Percentiles rank a stretch among this genome's conserved stretches.
Evolutionary conservation across 1,140 invertebrate genomes (phyloP).

Genomic region (Pemphigus obesinymphae): DNA sequence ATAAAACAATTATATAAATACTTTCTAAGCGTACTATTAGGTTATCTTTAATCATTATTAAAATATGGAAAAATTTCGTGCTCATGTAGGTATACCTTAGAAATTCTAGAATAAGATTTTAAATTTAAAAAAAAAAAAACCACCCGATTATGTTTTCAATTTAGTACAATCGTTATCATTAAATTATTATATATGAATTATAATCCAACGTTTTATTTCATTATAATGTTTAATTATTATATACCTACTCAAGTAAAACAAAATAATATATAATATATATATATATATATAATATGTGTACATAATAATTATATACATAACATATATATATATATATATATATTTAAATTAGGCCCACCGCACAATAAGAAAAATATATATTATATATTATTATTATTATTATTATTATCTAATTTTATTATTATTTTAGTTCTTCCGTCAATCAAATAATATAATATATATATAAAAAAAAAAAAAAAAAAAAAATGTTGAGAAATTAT

Average conservation of each 20-base stretch:
- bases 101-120: slow-evolving; percentile 36
- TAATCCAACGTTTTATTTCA: slow-evolving; percentile 30
- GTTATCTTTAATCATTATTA: slow-evolving; percentile 34
- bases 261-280: not conserved
- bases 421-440: slow-evolving; percentile 39
- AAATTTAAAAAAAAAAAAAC: slow-evolving; percentile 35
- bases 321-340: not conserved
- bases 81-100: slow-evolving; percentile 38
- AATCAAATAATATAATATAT: too few species aligned
- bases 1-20: slow-evolving; percentile 10
- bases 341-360: slow-evolving; percentile 28
- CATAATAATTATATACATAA: not conserved
- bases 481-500: slow-evolving; percentile 41
- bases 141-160: slow-evolving; percentile 40
- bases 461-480: too few species aligned
- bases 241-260: slow-evolving; percentile 14
- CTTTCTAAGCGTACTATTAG: slow-evolving; percentile 34
- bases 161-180: slow-evolving; percentile 42
- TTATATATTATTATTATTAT: slow-evolving; percentile 10
- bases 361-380: slow-evolving; percentile 17
- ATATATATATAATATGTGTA: not conserved
- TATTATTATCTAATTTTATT: slow-evolving; percentile 31
- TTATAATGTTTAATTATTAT: slow-evolving; percentile 13
- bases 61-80: slow-evolving; percentile 29
- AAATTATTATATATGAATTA: slow-evolving; percentile 40